Base-by-base conservation (phyloP, 2,888 invertebrate species). In the Drosophila greeni region DNA sequence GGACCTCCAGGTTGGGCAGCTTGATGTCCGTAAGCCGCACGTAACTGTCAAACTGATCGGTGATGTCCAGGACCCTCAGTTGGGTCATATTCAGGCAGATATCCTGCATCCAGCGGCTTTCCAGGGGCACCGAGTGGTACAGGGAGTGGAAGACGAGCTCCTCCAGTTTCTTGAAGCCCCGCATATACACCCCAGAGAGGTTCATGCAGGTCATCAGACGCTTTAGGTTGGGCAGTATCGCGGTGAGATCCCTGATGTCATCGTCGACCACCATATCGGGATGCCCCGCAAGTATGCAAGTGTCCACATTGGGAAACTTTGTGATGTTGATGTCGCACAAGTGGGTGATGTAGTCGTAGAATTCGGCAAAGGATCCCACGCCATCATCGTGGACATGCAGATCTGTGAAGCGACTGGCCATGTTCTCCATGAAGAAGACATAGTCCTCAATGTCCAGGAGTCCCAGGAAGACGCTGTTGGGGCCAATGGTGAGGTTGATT, bases 341-440 rank as follows among this genome's bases (percentile, higher is more conserved):
- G 24, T 81, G 81, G 1, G 57, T 68, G 6, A 84, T 72, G n/a
- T 83, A 81, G 6, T 77, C 66, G 39, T 72, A 83, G 61, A 81
- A 81, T 5, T 78, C 69, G 16, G 72, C 62, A 24, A 81, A 81
- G 26, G 64, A 53, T 2, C 76, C 85, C 3, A 81, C 47, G 12
- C 82, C 76, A 23, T 81, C 82, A 37, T 72, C 83, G 26, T 81
- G 58, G 11, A 81, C 72, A 37, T 85, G 82, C 45, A 81, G 62
- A 58, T 81, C 85, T 1, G 66, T 78, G n/a, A 80, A 80, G 11
- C 47, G 57, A 2, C 33, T 36, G n/a, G 69, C 53, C 81, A 85
- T 81, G 12, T 81, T 54, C 1, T 71, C 69, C 85, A 84, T 81
- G 23, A 84, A 81, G 62, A 81, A 84, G 0, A 77, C 75, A 37